phyloP scores from a whole-genome alignment of 2,113 vertebrate genomes.

The Vimba vimba region DNA sequence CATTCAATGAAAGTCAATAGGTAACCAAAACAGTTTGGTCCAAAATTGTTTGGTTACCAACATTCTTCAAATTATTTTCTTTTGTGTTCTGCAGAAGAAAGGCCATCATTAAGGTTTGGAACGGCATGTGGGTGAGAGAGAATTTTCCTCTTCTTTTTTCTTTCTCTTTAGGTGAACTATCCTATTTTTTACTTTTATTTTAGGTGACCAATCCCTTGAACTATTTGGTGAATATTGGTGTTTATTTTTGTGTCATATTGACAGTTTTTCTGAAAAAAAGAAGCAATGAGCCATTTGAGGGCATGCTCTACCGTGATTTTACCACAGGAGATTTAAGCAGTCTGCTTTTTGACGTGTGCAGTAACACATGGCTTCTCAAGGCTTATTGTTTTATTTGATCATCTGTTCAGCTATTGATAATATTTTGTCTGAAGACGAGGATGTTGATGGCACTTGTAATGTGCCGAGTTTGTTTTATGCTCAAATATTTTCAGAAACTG shows the following conservation, averaged over 20 bases:
- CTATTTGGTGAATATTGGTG: neutral
- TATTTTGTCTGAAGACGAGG: conserved; percentile 37
- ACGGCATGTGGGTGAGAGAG: neutral
- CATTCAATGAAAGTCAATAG: neutral
- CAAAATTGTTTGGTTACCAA: neutral
- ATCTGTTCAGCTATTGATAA: conserved; percentile 24
- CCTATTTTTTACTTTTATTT: neutral
- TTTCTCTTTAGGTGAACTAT: neutral
- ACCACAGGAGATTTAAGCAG: neutral
- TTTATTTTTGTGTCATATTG: neutral
- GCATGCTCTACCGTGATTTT: neutral
- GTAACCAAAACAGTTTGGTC: neutral
- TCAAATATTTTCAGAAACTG: conserved; percentile 46
- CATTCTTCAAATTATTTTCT: neutral
- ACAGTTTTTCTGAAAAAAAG: neutral
- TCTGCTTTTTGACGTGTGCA: neutral
- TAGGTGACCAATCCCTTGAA: neutral
- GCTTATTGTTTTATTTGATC: conserved; percentile 22
- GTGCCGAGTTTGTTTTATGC: conserved; percentile 39
- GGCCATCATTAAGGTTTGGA: neutral
- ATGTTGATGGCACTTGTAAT: conserved; percentile 15
- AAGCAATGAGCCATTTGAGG: neutral
- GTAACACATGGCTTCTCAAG: neutral
- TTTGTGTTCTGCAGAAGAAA: neutral
- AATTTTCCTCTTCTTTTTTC: neutral